phyloP scores from a whole-genome alignment of 2,797 vertebrate species.

The Chaetodon trifasciatus region DNA sequence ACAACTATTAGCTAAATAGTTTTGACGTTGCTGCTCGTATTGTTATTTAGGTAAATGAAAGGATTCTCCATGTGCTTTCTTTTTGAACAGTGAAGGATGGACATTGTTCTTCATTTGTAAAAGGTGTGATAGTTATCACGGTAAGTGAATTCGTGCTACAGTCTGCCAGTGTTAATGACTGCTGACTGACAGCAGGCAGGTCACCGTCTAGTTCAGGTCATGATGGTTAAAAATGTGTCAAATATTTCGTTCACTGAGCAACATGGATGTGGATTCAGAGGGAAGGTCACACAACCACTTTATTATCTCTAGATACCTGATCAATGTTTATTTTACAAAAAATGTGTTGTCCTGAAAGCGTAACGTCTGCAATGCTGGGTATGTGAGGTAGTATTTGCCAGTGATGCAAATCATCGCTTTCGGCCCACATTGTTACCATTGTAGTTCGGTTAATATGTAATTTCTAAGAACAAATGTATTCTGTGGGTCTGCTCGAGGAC shows the following conservation, averaged over 20 bases:
- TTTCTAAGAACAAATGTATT: conserved; percentile 46
- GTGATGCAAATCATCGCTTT: conserved; percentile 56
- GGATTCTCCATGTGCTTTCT: too few species aligned
- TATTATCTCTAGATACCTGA: conserved; percentile 12
- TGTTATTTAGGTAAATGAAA: not conserved
- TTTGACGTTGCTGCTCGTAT: not conserved
- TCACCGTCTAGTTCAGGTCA: not conserved
- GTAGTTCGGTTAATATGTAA: conserved; percentile 80
- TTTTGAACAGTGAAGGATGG: not conserved
- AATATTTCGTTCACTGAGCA: conserved; percentile 8
- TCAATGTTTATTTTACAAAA: conserved; percentile 51
- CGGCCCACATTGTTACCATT: conserved; percentile 47
- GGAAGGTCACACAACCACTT: conserved; percentile 16
- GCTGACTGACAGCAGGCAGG: conserved; percentile 4
- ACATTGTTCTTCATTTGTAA: too few species aligned
- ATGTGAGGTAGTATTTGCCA: conserved; percentile 6
- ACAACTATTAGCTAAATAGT: not conserved
- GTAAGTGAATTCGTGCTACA: not conserved
- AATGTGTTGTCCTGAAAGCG: conserved; percentile 11
- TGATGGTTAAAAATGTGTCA: not conserved
- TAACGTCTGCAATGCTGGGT: not conserved
- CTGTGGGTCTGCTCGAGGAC: conserved; percentile 28
- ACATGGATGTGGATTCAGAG: conserved; percentile 25
- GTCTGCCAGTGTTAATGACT: conserved; percentile 34
- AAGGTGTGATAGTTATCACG: not conserved